Conservation (phyloP, 2,113 vertebrate species). For the Trochalopteron elliotii region DNA sequence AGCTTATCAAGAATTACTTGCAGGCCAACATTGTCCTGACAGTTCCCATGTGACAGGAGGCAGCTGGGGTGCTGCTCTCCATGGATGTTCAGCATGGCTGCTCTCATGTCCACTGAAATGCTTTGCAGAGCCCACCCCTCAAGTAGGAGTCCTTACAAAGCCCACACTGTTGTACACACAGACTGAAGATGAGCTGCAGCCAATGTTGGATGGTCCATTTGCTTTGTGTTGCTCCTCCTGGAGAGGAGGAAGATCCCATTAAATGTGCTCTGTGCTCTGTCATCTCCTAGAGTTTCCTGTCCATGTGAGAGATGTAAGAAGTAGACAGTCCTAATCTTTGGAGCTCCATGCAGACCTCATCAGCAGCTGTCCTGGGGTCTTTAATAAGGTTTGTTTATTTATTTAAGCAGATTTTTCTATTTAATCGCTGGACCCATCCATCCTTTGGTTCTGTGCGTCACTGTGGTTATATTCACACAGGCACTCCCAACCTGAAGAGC, state of each 20-base stretch:
- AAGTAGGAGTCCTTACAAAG: not conserved
- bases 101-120: not conserved
- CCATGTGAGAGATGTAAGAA: not conserved
- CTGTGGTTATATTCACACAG: not conserved
- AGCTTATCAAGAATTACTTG: not conserved
- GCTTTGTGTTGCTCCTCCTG: not conserved
- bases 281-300: not conserved
- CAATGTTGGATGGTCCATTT: not conserved
- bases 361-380: not conserved
- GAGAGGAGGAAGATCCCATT: not conserved
- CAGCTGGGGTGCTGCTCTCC: not conserved
- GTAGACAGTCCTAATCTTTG: not conserved
- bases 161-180: not conserved
- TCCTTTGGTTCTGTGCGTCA: not conserved
- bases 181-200: not conserved
- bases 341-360: not conserved
- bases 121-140: not conserved
- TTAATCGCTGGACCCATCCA: not conserved
- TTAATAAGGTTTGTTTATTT: not conserved
- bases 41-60: not conserved
- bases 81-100: not conserved
- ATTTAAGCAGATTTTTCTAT: slow-evolving; percentile 2
- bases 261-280: not conserved
- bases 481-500: not conserved
- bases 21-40: not conserved